phyloP scores from a whole-genome alignment of 1,140 invertebrate species.

The Nautilus pompilius region DNA sequence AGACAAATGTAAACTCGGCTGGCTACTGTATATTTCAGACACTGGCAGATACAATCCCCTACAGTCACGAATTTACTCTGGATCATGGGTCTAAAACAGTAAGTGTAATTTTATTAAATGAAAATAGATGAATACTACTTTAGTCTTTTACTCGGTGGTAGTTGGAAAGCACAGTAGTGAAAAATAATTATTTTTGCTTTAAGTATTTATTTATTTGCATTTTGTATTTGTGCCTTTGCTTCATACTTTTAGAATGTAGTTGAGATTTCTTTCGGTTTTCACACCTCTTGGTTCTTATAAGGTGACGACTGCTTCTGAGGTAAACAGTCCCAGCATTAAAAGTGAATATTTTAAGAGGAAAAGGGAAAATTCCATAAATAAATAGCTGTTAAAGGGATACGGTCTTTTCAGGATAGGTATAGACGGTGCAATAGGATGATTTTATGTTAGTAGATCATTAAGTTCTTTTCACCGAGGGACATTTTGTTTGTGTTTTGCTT shows the following conservation, averaged over 20 bases:
- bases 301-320: too few relatives aligned
- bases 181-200: not conserved
- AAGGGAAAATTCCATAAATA: too few relatives aligned
- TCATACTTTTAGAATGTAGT: not conserved
- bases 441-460: too few relatives aligned
- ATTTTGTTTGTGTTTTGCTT: too few relatives aligned
- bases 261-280: not conserved
- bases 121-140: not conserved
- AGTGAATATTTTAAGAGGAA: too few relatives aligned
- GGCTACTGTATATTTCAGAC: conserved; percentile 26
- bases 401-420: too few relatives aligned
- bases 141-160: not conserved
- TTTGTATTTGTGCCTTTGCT: not conserved
- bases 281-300: too few relatives aligned
- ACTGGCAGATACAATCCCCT: conserved; percentile 67
- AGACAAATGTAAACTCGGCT: too few relatives aligned
- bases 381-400: too few relatives aligned
- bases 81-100: conserved; percentile 83
- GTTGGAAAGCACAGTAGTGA: not conserved
- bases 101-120: conserved; percentile 20
- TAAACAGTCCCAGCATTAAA: too few relatives aligned
- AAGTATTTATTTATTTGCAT: not conserved
- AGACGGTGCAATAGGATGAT: too few relatives aligned
- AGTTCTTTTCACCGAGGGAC: too few relatives aligned
- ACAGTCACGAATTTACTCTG: conserved; percentile 76